A percentile compares a stretch with the other conserved stretches of the same genome.
Evolutionary conservation across 2,113 vertebrate species (phyloP).

Genomic region (Smithornis capensis): DNA sequence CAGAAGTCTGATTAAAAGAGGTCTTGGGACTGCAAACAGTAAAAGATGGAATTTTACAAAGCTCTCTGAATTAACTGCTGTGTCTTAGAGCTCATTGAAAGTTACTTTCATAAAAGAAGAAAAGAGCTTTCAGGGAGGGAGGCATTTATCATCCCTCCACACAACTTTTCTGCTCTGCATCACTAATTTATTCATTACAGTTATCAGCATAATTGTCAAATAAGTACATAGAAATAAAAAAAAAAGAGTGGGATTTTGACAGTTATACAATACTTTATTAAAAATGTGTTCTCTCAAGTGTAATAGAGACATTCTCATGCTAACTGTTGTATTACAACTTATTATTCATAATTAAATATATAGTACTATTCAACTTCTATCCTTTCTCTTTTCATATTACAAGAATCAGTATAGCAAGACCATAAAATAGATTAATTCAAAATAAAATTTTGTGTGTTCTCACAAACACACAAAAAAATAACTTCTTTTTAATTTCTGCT

Average conservation of each 20-base stretch:
- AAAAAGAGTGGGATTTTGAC: not conserved
- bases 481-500: not conserved
- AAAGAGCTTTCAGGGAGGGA: not conserved
- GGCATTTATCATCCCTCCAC: not conserved
- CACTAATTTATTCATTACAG: conserved; percentile 22
- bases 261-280: not conserved
- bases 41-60: not conserved
- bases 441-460: conserved; percentile 20
- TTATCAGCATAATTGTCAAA: not conserved
- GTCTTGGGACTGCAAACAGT: not conserved
- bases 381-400: not conserved
- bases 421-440: not conserved
- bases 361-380: not conserved
- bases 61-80: not conserved
- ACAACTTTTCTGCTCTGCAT: not conserved
- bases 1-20: not conserved
- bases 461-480: not conserved
- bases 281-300: conserved; percentile 3
- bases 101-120: not conserved
- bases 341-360: conserved; percentile 8
- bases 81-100: not conserved
- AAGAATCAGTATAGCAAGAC: not conserved
- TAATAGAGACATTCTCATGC: not conserved
- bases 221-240: not conserved
- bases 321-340: not conserved